Evolutionary conservation across 2,113 vertebrate genomes (phyloP).

Genomic region (Aplodontia rufa): DNA sequence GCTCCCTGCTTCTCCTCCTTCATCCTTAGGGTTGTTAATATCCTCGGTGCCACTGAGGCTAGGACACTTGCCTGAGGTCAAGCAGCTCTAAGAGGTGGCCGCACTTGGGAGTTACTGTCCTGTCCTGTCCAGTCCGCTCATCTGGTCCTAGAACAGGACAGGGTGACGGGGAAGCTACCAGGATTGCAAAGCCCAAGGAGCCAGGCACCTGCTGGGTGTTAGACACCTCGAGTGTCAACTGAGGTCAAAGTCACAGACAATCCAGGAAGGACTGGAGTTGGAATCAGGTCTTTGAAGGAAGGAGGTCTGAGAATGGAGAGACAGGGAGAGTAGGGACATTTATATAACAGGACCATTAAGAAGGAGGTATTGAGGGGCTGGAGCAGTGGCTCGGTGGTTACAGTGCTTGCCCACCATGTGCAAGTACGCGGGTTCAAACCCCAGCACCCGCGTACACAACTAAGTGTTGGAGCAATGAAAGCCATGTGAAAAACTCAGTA

Average conservation of each 20-base stretch:
- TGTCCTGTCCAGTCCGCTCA: rapidly evolving
- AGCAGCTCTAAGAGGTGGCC: neutral
- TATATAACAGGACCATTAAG: neutral
- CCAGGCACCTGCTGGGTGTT: slow-evolving; percentile 29
- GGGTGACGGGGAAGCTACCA: neutral
- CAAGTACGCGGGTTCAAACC: too few species aligned
- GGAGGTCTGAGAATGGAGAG: neutral
- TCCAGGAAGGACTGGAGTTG: neutral
- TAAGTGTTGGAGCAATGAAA: too few species aligned
- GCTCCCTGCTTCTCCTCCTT: neutral
- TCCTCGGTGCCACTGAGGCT: rapidly evolving
- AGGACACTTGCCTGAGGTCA: neutral
- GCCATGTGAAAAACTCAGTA: too few species aligned
- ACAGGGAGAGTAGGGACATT: neutral
- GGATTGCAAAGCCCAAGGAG: neutral
- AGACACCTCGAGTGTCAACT: neutral
- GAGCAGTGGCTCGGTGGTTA: too few species aligned
- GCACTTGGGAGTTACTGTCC: neutral
- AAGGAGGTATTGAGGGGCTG: neutral
- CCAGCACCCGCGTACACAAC: too few species aligned
- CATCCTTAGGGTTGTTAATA: neutral
- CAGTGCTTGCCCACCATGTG: too few species aligned
- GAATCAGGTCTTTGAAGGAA: neutral
- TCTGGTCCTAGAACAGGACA: neutral
- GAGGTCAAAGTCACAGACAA: slow-evolving; percentile 46